Conservation (phyloP, 2,797 vertebrate species). For the Tadarida brasiliensis region DNA sequence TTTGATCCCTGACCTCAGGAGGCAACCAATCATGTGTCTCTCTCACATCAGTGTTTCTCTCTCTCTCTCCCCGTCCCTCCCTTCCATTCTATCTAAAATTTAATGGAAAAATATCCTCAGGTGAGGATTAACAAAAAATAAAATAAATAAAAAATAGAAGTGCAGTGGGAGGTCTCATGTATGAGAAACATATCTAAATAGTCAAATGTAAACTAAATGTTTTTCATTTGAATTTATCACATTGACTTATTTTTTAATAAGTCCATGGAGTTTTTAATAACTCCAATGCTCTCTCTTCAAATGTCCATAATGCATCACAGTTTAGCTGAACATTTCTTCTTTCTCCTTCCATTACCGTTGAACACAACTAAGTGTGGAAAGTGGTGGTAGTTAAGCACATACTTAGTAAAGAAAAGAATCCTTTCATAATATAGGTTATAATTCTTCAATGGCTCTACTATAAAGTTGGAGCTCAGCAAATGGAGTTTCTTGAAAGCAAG, state of each 20-base stretch:
- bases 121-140: too few relatives aligned
- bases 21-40: too few relatives aligned
- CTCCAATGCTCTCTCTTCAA: conserved; percentile 13
- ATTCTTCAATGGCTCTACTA: conserved; percentile 6
- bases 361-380: conserved; percentile 13
- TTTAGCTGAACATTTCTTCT: background rate
- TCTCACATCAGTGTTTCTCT: too few relatives aligned
- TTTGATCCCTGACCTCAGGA: too few relatives aligned
- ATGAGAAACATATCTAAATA: background rate
- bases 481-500: conserved; percentile 26
- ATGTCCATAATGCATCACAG: background rate
- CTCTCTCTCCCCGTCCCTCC: too few relatives aligned
- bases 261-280: background rate
- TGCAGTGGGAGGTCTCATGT: background rate
- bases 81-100: too few relatives aligned
- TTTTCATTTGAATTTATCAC: conserved; percentile 36
- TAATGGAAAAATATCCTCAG: too few relatives aligned
- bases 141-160: background rate
- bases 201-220: background rate
- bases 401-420: conserved; percentile 46
- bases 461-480: conserved; percentile 40
- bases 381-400: background rate
- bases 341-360: background rate
- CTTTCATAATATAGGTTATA: conserved; percentile 22
- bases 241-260: conserved; percentile 12